Evolutionary conservation across 2,797 vertebrate species (phyloP), one percentile per base, ranked within the genome.

Genomic region (Platyrinchus mystaceus): DNA sequence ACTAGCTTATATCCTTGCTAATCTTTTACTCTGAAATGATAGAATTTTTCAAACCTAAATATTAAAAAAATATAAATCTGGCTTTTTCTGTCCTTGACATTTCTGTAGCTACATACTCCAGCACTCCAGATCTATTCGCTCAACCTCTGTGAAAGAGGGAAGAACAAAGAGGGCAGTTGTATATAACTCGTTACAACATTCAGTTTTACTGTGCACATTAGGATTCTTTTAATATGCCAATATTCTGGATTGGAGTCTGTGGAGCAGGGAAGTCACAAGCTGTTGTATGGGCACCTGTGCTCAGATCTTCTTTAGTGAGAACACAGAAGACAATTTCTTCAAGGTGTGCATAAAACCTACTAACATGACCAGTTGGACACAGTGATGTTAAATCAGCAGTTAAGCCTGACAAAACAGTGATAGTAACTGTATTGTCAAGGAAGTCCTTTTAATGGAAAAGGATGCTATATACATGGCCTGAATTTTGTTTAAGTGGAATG

Each of bases 1-100:
- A 69, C 80, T 86, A 62, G n/a, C 46, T 96, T 91, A 82, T 77
- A 80, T 69, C 52, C 76, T 84, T 79, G 69, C 47, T 95, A 85
- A 89, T 92, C 77, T 93, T 86, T 80, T 84, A 36, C 66, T 88
- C 63, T 66, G 66, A 94, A 93, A 81, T 64, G 46, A 83, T 10
- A 89, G 39, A 13, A 76, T 81, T 91, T 85, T 44, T 91, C 82
- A 67, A 91, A 92, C 41, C 17, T 43, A 74, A 86, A 76, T 82
- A 69, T 49, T 44, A 7, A 26, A 47, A 50, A 56, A 47, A 22
- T 32, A 49, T 52, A 71, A 52, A n/a, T 12, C 21, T 53, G 46
- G 0, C 10, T 56, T 41, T 73, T 82, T 60, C 36, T 83, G 46
- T 87, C 66, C 84, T 89, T 94, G 84, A 39, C 56, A 68, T 75